phyloP scores from a whole-genome alignment of 1,140 invertebrate genomes.

The Ganaspis sp. region DNA sequence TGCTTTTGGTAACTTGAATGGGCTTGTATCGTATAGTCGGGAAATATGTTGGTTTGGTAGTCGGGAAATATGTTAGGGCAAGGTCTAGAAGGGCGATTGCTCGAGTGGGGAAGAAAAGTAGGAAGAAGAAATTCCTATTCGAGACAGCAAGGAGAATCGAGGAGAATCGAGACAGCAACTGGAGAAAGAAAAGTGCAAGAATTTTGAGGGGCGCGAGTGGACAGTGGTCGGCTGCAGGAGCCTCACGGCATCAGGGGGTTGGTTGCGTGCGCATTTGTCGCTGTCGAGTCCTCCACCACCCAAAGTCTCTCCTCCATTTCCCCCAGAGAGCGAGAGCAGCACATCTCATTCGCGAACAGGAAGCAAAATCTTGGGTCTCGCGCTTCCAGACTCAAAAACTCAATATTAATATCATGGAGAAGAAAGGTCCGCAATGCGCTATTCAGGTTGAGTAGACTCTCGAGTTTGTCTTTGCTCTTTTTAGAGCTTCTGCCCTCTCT shows the following conservation, averaged over 20 bases:
- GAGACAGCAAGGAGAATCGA: background rate
- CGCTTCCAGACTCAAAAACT: too few species aligned
- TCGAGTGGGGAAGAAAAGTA: conserved; percentile 17
- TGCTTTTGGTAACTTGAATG: background rate
- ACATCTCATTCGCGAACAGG: background rate
- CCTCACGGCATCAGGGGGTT: conserved; percentile 45
- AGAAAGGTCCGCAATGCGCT: conserved; percentile 73
- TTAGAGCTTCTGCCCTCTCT: conserved; percentile 39
- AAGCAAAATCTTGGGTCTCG: conserved; percentile 9
- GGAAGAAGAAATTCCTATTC: background rate
- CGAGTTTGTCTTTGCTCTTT: too few species aligned
- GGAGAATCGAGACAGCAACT: background rate
- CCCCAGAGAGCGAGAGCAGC: background rate
- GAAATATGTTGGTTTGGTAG: conserved; percentile 35
- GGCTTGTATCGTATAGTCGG: background rate
- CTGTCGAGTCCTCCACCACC: background rate
- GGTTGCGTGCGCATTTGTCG: conserved; percentile 57
- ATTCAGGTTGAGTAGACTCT: conserved; percentile 47
- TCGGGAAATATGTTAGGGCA: conserved; percentile 32
- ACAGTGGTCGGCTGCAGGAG: conserved; percentile 59
- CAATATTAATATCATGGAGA: conserved; percentile 73
- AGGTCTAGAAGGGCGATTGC: conserved; percentile 11
- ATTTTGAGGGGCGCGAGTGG: conserved; percentile 48
- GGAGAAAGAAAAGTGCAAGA: conserved; percentile 37
- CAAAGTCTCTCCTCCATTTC: conserved; percentile 6